Base-by-base conservation (phyloP, 2,113 vertebrate genomes). In the Forbesichthys agassizii region DNA sequence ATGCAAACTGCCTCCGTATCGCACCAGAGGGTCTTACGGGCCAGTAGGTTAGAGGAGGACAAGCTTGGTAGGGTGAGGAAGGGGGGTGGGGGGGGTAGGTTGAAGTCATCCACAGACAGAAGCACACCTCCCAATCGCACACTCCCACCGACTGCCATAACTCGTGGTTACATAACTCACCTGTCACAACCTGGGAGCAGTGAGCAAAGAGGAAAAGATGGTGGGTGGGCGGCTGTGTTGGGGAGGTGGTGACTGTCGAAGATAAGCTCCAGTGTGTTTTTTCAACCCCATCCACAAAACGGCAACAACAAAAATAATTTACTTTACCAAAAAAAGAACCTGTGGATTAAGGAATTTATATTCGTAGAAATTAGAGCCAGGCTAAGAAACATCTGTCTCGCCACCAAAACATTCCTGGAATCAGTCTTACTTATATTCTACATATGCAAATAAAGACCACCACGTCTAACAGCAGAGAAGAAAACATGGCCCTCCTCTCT, bases 91-190 rank as follows among this genome's bases (percentile, higher is more conserved):
- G 12, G 55, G 6, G 1, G 27, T 27, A 27, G 27, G 20, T 33
- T 12, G 10, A 33, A 33, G 18, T 10, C 62, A 81, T 60, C 57
- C 20, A 2, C 56, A 33, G 27, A 27, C 27, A 33, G 9, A 10
- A 68, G 65, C 66, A 13, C n/a, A 0, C 18, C 62, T 68, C 54
- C 69, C 7, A 53, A 20, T 36, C 61, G 61, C 58, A 63, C 42
- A 72, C 76, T 71, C 64, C 54, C 51, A 16, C 9, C 3, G 67
- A 67, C 77, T 69, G 48, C 64, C 59, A 59, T 55, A 69, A 69
- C 54, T 75, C 66, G 62, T 71, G 79, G 71, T 86, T 82, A 83
- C 80, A 74, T 82, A 82, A 82, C 77, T 68, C 67, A 74, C 66
- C 82, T 78, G 74, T 63, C 69, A 69, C 49, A 69, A 73, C 62